A percentile compares a stretch with the other conserved stretches of the same genome.
These are phyloP conservation scores for Ceratosolen fusciceps DNA, from an alignment of 1,140 invertebrate species.

Conservation along the genomic window DNA sequence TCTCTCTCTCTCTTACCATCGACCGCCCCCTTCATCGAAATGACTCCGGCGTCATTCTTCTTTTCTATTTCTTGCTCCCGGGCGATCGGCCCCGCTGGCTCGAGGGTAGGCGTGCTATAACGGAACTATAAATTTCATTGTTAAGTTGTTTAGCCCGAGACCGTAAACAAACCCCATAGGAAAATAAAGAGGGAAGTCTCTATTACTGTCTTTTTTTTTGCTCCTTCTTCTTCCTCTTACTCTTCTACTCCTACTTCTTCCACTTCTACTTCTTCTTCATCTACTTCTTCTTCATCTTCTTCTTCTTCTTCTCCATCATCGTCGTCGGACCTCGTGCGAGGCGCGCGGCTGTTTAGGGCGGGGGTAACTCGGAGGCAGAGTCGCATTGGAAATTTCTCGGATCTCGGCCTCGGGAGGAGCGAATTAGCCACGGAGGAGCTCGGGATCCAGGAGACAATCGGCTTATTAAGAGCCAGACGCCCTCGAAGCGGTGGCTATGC, in stretches of 20 bases:
- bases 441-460: constrained; percentile 23
- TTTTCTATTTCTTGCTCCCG: too few species aligned
- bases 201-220: constrained; percentile 9
- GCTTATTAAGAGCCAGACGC: constrained; percentile 20
- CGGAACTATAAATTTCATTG: constrained; percentile 72
- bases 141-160: constrained; percentile 70
- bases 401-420: neutral
- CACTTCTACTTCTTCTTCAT: too few species aligned
- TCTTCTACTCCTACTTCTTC: too few species aligned
- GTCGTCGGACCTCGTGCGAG: neutral
- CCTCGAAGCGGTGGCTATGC: too few species aligned
- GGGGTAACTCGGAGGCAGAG: neutral
- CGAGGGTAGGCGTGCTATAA: constrained; percentile 66
- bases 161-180: constrained; percentile 42
- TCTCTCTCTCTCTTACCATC: neutral
- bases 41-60: too few species aligned
- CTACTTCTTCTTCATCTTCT: too few species aligned
- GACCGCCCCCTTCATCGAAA: neutral
- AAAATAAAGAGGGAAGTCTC: constrained; percentile 11
- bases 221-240: too few species aligned
- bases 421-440: neutral
- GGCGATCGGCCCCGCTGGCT: too few species aligned
- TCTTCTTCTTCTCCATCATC: too few species aligned
- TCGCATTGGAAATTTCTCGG: constrained; percentile 33
- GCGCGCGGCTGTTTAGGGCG: constrained; percentile 13